Base-by-base conservation (phyloP, 2,888 invertebrate species). In the Diaprepes abbreviatus region DNA sequence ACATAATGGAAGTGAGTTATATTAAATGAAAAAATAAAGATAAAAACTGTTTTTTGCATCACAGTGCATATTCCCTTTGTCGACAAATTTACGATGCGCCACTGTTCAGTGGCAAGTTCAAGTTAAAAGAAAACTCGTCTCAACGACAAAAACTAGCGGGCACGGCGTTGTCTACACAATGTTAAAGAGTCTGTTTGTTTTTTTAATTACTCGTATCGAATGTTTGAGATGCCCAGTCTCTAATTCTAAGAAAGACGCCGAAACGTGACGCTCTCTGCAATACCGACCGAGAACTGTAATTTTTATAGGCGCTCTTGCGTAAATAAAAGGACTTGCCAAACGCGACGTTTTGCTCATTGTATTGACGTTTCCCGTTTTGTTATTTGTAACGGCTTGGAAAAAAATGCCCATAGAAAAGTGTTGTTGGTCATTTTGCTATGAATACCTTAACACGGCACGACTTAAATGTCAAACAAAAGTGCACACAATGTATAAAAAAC, bases 151-250 rank as follows among this genome's bases (percentile, higher is more conserved):
- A 66, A 70, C 65, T 54, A 43, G 74, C 64, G 60, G 74, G 57
- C 72, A 65, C 70, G 48, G 64, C 59, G 70, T 76, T 70, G 74
- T 75, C 76, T 75, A 71, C 74, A 74, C 73, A 73, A 75, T 73
- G 75, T 74, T 72, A 72, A 72, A 72, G 74, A 73, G 74, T 75
- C 74, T 75, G 75, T 76, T 76, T 76, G 74, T 75, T 76, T 76
- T 76, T 76, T 76, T 76, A 76, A 76, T 76, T 76, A 76, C 74
- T 76, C 67, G 73, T 69, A 68, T 69, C 74, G 74, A 69, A 76
- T 75, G 76, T 75, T 76, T 73, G 70, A 73, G 66, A 75, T 76
- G 74, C 71, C 65, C 74, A 64, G 69, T 71, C 72, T 74, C 70
- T 73, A 73, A 73, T 76, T 76, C 76, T 72, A 66, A 71, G 76